Base-by-base conservation (phyloP, 2,797 vertebrate species). In the Spinus pinus region DNA sequence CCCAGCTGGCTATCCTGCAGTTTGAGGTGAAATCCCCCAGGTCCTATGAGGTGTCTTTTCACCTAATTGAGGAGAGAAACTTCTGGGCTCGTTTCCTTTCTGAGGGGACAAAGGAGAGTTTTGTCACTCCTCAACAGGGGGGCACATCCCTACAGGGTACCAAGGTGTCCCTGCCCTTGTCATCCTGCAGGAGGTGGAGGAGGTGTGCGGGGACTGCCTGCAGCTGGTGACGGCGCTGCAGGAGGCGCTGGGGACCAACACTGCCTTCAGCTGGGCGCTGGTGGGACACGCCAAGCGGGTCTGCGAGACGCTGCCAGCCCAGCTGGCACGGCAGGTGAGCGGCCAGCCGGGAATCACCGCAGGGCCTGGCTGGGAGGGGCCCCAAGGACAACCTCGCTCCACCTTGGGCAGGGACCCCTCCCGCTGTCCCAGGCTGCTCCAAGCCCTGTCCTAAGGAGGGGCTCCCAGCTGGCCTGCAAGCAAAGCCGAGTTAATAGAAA, bases 201-300 rank as follows among this genome's bases (percentile, higher is more conserved):
- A 92, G 0, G 95, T 98, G 61, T 99, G 99, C 20, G 83, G 98
- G 39, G 97, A 98, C 88, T 99, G 99, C n/a, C 56, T 98, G 70
- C 97, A 98, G 86, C 98, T 99, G 77, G 86, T 99, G 80, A 96
- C 92, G 0, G 98, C 99, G 7, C 7, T 98, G 93, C 98, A 99
- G 93, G 67, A 81, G 1, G 88, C 98, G 31, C 97, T 98, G 25
- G 98, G 97, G 72, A 54, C 67, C 41, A 98, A 98, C 61, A 3
- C 97, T 9, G 93, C 97, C 41, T 99, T 98, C 39, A 19, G 98
- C 9, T 72, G 94, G 57, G 8, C 51, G 2, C 94, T 99, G 44
- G 97, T 98, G 56, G 89, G 94, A 13, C 97, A 96, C 0, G 66
- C 97, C 21, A 97, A 98, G 96, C 54, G 73, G 15, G 86, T 97